A percentile compares a stretch with the other conserved stretches of the same genome.
Conservation (phyloP, 1,140 invertebrate genomes). For the Aporrectodea caliginosa region DNA sequence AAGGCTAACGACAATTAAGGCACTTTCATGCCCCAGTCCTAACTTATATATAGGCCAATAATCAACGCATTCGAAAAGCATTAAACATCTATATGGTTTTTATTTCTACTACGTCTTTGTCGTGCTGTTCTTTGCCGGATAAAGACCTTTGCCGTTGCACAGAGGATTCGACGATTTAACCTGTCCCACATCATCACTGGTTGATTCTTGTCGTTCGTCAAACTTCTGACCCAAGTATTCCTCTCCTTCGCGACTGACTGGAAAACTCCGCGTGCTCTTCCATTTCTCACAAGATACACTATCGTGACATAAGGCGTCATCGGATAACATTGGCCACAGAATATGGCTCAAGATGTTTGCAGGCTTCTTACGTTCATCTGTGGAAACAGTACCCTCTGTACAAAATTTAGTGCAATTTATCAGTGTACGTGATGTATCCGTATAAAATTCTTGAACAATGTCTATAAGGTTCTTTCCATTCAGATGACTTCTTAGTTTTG, state of each 20-base stretch:
- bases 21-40: no score
- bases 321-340: slow-evolving; percentile 23
- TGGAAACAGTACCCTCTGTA: background rate
- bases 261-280: background rate
- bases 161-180: no score
- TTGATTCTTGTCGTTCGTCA: slow-evolving; percentile 7
- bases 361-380: background rate
- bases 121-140: no score
- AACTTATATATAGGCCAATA: no score
- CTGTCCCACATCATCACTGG: no score
- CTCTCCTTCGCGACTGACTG: slow-evolving; percentile 13
- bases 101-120: no score
- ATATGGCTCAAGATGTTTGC: background rate
- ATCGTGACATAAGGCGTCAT: background rate
- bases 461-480: background rate
- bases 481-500: background rate
- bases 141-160: no score
- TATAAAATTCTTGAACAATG: background rate
- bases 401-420: no score
- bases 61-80: no score
- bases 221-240: slow-evolving; percentile 29
- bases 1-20: no score
- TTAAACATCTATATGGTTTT: no score
- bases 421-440: no score
- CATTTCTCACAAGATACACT: slow-evolving; percentile 8